phyloP scores from a whole-genome alignment of 2,888 invertebrate genomes.

The Nycteola revayana region DNA sequence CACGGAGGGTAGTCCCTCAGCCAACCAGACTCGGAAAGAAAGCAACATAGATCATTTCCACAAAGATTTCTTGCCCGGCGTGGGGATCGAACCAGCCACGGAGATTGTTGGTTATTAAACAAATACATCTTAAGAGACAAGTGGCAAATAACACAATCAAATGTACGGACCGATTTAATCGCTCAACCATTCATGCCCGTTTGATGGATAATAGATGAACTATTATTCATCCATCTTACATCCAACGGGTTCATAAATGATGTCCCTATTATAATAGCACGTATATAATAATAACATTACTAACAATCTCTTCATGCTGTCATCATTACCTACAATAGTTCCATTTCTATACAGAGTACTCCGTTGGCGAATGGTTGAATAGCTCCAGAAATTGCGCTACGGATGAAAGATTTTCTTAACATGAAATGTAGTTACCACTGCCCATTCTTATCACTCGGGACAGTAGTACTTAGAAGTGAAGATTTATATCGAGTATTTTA shows the following conservation, averaged over 20 bases:
- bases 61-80: no score
- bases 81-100: no score
- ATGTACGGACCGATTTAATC: conserved; percentile 13
- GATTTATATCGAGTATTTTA: no score
- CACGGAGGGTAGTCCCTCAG: no score
- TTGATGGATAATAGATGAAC: no score
- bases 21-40: no score
- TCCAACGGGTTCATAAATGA: conserved; percentile 17
- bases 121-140: background rate
- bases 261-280: conserved; percentile 17
- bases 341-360: conserved; percentile 15
- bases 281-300: conserved; percentile 2
- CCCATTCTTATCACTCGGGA: no score
- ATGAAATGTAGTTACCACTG: no score
- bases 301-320: conserved; percentile 13
- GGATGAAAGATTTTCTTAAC: background rate
- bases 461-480: no score
- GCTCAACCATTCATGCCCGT: conserved; percentile 12
- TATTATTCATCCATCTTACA: conserved; percentile 15
- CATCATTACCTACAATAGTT: conserved; percentile 18
- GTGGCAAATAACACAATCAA: background rate
- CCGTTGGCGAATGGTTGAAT: conserved; percentile 12
- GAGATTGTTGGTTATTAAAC: no score
- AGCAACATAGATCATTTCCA: no score
- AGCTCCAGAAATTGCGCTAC: conserved; percentile 11